Evolutionary conservation across 2,888 invertebrate species (phyloP).

Genomic region (Polydesmus complanatus): DNA sequence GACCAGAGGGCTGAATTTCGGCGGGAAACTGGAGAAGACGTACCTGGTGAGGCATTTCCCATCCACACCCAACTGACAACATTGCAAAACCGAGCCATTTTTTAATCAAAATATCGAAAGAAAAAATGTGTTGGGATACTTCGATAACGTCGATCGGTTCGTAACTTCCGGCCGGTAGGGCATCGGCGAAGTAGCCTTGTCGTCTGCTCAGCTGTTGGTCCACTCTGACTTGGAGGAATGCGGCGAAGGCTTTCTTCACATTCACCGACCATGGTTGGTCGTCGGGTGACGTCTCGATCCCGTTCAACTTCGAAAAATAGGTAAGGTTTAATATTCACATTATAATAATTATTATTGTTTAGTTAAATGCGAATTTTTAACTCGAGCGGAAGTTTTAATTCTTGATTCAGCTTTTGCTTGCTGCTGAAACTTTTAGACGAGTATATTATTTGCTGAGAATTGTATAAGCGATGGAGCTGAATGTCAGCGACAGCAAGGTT

Average conservation of each 20-base stretch:
- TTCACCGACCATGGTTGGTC: conserved; percentile 33
- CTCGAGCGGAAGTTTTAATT: too few relatives aligned
- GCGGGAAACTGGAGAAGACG: conserved; percentile 4
- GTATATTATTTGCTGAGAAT: too few relatives aligned
- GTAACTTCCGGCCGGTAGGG: not conserved
- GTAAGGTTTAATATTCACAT: not conserved
- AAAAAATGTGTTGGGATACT: not conserved
- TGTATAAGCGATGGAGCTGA: too few relatives aligned
- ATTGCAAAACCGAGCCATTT: too few relatives aligned
- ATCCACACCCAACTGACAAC: conserved; percentile 7
- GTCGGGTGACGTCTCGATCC: conserved; percentile 25
- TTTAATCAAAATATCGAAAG: not conserved
- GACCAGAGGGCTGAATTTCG: too few relatives aligned
- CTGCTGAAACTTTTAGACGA: too few relatives aligned
- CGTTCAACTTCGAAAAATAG: conserved; percentile 20
- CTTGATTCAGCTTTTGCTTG: too few relatives aligned
- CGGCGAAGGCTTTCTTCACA: conserved; percentile 31
- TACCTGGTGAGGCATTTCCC: conserved; percentile 8
- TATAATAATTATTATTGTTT: too few relatives aligned
- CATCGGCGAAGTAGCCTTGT: conserved; percentile 10
- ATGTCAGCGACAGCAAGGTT: too few relatives aligned
- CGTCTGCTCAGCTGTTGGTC: conserved; percentile 20
- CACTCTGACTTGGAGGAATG: conserved; percentile 28
- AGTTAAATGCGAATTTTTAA: too few relatives aligned
- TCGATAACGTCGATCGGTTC: conserved; percentile 10